Percentiles rank a stretch among this genome's conserved stretches.
phyloP scores from a whole-genome alignment of 2,113 vertebrate species.

The Atrichornis clamosus region DNA sequence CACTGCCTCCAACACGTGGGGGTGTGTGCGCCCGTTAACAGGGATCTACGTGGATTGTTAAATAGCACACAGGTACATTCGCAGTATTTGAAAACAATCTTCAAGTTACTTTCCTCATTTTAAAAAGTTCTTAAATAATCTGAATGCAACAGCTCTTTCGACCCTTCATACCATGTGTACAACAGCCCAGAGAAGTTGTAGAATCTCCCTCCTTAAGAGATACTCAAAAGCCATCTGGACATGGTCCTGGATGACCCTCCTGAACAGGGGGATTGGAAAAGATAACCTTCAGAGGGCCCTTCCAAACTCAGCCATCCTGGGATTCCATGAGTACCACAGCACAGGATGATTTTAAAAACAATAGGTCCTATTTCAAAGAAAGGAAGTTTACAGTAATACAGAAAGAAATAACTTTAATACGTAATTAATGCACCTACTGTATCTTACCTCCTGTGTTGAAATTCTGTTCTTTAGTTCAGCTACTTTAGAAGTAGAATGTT shows the following conservation, averaged over 20 bases:
- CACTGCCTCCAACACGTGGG: neutral
- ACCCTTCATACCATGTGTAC: neutral
- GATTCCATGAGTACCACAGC: neutral
- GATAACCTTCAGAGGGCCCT: neutral
- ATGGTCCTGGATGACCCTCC: neutral
- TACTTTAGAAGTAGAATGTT: slow-evolving; percentile 86
- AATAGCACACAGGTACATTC: neutral
- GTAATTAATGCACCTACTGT: neutral
- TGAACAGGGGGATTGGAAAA: neutral
- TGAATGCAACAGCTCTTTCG: neutral
- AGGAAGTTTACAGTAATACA: neutral
- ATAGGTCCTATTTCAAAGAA: neutral
- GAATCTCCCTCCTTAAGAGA: neutral
- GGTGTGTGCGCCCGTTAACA: neutral
- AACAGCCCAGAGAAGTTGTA: neutral
- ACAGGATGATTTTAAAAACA: neutral
- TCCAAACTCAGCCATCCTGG: neutral
- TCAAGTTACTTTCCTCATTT: neutral
- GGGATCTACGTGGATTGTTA: neutral
- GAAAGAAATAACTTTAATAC: neutral
- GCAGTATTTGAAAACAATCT: neutral
- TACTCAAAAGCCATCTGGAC: neutral
- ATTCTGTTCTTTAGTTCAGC: slow-evolving; percentile 83
- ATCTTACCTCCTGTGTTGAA: slow-evolving; percentile 83
- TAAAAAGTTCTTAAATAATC: neutral